These are phyloP conservation scores for Macaca mulatta DNA, from an alignment of 2,113 vertebrate species.

Conservation along the genomic window DNA sequence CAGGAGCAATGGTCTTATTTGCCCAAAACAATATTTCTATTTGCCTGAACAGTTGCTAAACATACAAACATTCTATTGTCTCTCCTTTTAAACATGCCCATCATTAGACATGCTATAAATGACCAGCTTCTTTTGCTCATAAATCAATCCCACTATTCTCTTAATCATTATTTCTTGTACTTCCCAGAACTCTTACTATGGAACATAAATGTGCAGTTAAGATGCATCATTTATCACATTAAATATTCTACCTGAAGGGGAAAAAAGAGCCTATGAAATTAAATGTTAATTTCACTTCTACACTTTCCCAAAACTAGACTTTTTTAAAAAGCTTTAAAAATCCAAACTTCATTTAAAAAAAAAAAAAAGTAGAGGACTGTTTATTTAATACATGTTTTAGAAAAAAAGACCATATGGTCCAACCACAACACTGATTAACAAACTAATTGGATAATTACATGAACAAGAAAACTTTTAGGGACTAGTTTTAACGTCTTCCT, in stretches of 20 bases:
- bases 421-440: not conserved
- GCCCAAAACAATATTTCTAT: not conserved
- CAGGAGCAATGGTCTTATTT: not conserved
- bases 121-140: slow-evolving; percentile 60
- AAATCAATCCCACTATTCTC: slow-evolving; percentile 69
- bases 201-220: slow-evolving; percentile 62
- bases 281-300: slow-evolving; percentile 45
- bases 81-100: slow-evolving; percentile 34
- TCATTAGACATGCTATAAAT: slow-evolving; percentile 43
- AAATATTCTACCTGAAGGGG: slow-evolving; percentile 55
- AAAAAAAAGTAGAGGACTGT: not conserved
- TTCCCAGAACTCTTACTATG: slow-evolving; percentile 73
- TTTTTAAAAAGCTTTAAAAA: not conserved
- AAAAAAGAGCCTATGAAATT: not conserved
- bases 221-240: slow-evolving; percentile 63
- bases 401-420: slow-evolving; percentile 28
- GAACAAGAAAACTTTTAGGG: not conserved
- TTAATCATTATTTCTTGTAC: slow-evolving; percentile 55
- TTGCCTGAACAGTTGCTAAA: not conserved
- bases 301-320: slow-evolving; percentile 29
- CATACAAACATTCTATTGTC: not conserved
- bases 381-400: not conserved
- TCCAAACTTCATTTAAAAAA: not conserved
- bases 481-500: not conserved
- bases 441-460: not conserved